Base-by-base conservation (phyloP, 1,140 invertebrate species). In the Lepidurus packardi region DNA sequence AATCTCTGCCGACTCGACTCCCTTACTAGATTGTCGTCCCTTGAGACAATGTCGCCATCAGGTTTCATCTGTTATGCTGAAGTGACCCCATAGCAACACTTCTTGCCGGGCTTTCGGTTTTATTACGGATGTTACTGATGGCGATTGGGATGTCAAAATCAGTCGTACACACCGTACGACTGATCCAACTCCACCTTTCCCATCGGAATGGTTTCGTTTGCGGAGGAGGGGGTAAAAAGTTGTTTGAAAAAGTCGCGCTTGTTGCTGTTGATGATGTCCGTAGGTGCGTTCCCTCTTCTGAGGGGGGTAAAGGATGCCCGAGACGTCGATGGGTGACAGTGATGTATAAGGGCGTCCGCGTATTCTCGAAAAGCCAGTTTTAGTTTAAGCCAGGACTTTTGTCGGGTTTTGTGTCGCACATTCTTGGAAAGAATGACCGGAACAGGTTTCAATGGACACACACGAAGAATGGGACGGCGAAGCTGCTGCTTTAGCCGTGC, bases 361-460 rank as follows among this genome's bases (percentile, higher is more conserved):
- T 21, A 65, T 65, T 65, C 53, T n/a, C 53, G 53, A 11, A 9
- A 65, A 65, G 53, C 53, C 16, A 65, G 16, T 16, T 65, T 65
- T 65, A n/a, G 9, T 65, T 65, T 7, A 65, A 7, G 21, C 16
- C 16, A 65, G 53, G n/a, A n/a, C 21, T 13, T 47, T 11, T 47
- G 45, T 4, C 10, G 10, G 45, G 10, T 4, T 65, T 13, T 65
- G 53, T 65, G 53, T 65, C 16, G 16, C 53, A 16, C 53, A 65
- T 65, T n/a, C 53, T 65, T 65, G 53, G 53, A 16, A 65, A 65
- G 53, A 65, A 65, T 65, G 53, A 65, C 53, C 53, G 53, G 53
- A 65, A 65, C 53, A 65, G 53, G 53, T 65, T 65, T 65, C 53
- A 65, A 65, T 65, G 53, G 53, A 65, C 53, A 65, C 53, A 65